phyloP scores from a whole-genome alignment of 2,888 invertebrate species.

The Xylota segnis region DNA sequence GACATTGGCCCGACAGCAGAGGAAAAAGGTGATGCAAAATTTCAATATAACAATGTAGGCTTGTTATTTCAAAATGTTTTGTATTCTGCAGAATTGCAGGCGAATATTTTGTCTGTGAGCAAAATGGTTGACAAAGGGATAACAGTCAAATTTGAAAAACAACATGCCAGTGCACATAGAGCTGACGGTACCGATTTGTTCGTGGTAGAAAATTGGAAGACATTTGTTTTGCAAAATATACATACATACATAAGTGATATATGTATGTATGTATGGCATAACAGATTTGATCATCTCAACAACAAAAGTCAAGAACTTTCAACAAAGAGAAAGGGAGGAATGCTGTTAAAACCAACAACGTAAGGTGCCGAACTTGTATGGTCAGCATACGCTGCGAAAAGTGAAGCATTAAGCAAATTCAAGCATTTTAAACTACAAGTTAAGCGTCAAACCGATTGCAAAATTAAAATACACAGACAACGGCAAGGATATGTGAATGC shows the following conservation, averaged over 20 bases:
- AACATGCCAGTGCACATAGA: constrained; percentile 40
- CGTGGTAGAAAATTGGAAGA: constrained; percentile 20
- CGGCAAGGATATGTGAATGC: too few species aligned
- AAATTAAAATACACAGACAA: constrained; percentile 63
- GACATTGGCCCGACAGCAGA: constrained; percentile 48
- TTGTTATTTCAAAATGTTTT: constrained; percentile 69
- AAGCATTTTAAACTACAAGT: too few species aligned
- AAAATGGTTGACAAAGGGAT: constrained; percentile 72
- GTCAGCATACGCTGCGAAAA: too few species aligned
- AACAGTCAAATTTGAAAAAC: constrained; percentile 50
- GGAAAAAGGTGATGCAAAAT: constrained; percentile 71
- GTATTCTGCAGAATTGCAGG: constrained; percentile 61
- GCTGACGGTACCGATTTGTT: constrained; percentile 36
- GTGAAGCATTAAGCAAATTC: too few species aligned
- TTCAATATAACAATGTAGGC: constrained; percentile 57
- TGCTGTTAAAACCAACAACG: constrained; percentile 21
- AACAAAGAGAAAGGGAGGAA: constrained; percentile 46
- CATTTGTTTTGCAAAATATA: constrained; percentile 30
- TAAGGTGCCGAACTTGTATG: constrained; percentile 32
- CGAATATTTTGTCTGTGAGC: constrained; percentile 70
- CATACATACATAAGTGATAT: too few species aligned
- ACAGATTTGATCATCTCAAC: constrained; percentile 69
- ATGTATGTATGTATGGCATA: constrained; percentile 54
- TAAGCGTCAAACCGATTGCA: too few species aligned
- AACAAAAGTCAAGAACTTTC: constrained; percentile 50